Evolutionary conservation across 2,888 invertebrate genomes (phyloP).

Genomic region (Aspidiotus destructor): DNA sequence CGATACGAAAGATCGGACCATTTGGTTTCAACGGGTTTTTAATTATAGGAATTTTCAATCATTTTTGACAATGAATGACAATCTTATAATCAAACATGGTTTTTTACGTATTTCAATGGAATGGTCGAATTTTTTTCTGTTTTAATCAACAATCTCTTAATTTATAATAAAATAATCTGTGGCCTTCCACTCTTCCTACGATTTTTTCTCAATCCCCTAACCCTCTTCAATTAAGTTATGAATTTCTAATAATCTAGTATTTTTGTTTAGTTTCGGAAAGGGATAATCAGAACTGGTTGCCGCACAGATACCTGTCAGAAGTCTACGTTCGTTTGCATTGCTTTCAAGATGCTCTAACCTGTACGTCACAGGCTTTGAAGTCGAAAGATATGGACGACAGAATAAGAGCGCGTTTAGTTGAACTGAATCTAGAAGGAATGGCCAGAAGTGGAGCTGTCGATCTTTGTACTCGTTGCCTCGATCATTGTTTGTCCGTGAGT

Average conservation of each 20-base stretch:
- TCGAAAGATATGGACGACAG: slow-evolving; percentile 34
- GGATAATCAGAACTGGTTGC: slow-evolving; percentile 39
- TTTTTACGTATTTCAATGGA: no score
- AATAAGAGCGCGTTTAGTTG: slow-evolving; percentile 37
- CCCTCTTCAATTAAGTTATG: no score
- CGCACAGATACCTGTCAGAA: slow-evolving; percentile 46
- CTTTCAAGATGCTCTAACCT: slow-evolving; percentile 45
- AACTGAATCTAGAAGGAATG: slow-evolving; percentile 43
- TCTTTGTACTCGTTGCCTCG: slow-evolving; percentile 49
- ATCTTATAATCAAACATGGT: no score
- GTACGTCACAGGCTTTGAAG: slow-evolving; percentile 42
- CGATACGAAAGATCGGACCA: no score
- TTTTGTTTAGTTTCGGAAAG: slow-evolving; percentile 9
- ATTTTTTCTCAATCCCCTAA: no score
- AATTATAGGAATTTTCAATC: no score
- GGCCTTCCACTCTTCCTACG: no score
- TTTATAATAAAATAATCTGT: no score
- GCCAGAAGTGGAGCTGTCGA: slow-evolving; percentile 44
- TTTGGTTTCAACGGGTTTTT: no score
- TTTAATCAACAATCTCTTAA: no score
- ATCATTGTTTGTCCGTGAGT: slow-evolving; percentile 36
- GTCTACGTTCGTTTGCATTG: slow-evolving; percentile 47
- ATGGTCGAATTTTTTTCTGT: no score
- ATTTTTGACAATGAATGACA: no score
- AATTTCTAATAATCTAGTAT: not conserved